Base-by-base conservation (phyloP, 2,888 invertebrate species). In the Phyto melanocephala region DNA sequence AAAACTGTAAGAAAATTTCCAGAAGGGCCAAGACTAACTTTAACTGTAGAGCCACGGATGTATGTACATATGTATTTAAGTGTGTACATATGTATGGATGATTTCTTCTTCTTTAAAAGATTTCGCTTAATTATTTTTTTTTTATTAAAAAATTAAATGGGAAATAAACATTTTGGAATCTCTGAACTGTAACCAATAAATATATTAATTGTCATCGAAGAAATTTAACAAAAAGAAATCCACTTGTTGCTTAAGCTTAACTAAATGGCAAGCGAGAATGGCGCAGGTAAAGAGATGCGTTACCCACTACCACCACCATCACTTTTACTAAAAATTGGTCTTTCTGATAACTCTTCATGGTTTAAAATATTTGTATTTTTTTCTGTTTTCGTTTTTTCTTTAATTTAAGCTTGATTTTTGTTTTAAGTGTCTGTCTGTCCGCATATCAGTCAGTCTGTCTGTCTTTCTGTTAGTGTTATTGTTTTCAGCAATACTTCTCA, bases 401-500 rank as follows among this genome's bases (percentile, higher is more conserved):
- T 28, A 75, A 75, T 54, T 15, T 56, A 56, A 17, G 37, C 65
- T 47, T 56, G 33, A 45, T 20, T 35, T 37, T 62, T 62, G 20
- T 68, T 40, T 40, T n/a, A 50, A 13, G 58, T 45, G n/a, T 40
- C n/a, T 8, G 40, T 22, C 13, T 17, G 24, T 40, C 1, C 17
- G 58, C n/a, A n/a, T n/a, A n/a, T n/a, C n/a, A n/a, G n/a, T 60
- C 15, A 22, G 60, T 60, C 60, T 20, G 6, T 58, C 10, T 58
- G 37, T 58, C 11, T 35, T 13, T 50, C n/a, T 28, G 24, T 28
- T 17, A 40, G 37, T 15, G 24, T 45, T 28, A 24, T 5, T 50
- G 28, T 45, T 28, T 78, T 28, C n/a, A 63, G 40, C 74, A 70
- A 28, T 52, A 52, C 58, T 70, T 45, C 65, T 60, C 68, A 52